These are phyloP conservation scores for Leucophenga montana DNA, from an alignment of 2,888 invertebrate species.

Conservation along the genomic window DNA sequence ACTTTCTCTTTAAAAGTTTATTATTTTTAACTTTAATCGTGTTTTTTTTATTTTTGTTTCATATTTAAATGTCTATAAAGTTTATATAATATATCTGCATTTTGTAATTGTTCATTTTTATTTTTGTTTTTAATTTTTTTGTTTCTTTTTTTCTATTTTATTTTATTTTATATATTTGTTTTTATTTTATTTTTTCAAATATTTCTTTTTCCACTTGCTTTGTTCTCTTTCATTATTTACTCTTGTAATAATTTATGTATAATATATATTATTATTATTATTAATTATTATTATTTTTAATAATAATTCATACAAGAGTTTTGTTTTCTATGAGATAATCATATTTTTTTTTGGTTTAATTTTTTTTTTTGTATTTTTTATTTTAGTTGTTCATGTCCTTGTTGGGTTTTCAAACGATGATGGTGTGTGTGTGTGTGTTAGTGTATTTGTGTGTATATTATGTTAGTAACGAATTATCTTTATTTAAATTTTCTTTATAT, in stretches of 20 bases:
- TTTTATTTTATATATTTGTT: constrained; percentile 8
- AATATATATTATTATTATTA: constrained; percentile 16
- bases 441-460: constrained; percentile 4
- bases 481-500: constrained; percentile 23
- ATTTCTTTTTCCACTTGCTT: too few species aligned
- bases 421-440: background rate
- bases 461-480: constrained; percentile 4
- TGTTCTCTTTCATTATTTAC: constrained; percentile 1
- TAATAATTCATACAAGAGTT: constrained; percentile 22
- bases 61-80: constrained; percentile 55
- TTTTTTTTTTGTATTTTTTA: constrained; percentile 27
- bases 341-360: constrained; percentile 21
- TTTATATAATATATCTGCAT: constrained; percentile 52
- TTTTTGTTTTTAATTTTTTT: background rate
- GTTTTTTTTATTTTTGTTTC: constrained; percentile 26
- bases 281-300: constrained; percentile 1
- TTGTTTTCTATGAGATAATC: constrained; percentile 12
- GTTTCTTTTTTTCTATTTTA: constrained; percentile 17
- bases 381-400: constrained; percentile 10
- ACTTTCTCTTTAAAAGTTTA: constrained; percentile 10
- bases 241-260: constrained; percentile 18
- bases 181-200: background rate
- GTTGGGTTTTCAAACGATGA: constrained; percentile 2
- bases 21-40: constrained; percentile 27
- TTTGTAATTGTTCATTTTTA: constrained; percentile 25